Percentiles rank a stretch among this genome's conserved stretches.
These are phyloP conservation scores for Poecilia picta DNA, from an alignment of 2,797 vertebrate genomes.

Conservation along the genomic window DNA sequence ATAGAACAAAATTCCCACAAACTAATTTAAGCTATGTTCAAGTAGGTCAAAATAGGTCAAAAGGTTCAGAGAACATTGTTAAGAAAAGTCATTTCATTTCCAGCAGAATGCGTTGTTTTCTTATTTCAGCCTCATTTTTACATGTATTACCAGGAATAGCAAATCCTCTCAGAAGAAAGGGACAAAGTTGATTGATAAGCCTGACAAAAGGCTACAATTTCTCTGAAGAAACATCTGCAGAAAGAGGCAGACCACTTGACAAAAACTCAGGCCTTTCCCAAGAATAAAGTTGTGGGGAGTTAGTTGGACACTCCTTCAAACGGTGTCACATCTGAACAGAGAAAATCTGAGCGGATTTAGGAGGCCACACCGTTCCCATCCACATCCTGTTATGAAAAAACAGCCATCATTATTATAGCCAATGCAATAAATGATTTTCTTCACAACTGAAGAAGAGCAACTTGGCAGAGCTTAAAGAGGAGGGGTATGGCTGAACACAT, in stretches of 20 bases:
- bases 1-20: background rate
- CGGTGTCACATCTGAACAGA: constrained; percentile 8
- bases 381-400: constrained; percentile 45
- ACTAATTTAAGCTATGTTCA: background rate
- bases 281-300: constrained; percentile 8
- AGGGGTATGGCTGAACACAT: background rate
- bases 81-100: background rate
- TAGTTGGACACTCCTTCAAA: constrained; percentile 13
- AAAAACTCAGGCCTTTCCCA: constrained; percentile 1
- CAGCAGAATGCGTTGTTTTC: background rate
- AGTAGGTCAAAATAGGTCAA: too few species aligned
- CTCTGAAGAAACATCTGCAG: constrained; percentile 5
- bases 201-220: constrained; percentile 8
- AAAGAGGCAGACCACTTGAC: constrained; percentile 6
- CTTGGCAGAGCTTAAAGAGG: constrained; percentile 3
- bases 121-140: background rate
- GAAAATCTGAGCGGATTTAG: constrained; percentile 19
- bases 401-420: constrained; percentile 29
- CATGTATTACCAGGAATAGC: background rate
- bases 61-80: background rate
- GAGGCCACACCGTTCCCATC: constrained; percentile 38
- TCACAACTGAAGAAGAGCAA: constrained; percentile 7
- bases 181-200: background rate
- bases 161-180: background rate
- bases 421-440: constrained; percentile 28